Evolutionary conservation across 2,797 vertebrate species (phyloP), one percentile per base, ranked within the genome.

Genomic region (Protonibea diacanthus): DNA sequence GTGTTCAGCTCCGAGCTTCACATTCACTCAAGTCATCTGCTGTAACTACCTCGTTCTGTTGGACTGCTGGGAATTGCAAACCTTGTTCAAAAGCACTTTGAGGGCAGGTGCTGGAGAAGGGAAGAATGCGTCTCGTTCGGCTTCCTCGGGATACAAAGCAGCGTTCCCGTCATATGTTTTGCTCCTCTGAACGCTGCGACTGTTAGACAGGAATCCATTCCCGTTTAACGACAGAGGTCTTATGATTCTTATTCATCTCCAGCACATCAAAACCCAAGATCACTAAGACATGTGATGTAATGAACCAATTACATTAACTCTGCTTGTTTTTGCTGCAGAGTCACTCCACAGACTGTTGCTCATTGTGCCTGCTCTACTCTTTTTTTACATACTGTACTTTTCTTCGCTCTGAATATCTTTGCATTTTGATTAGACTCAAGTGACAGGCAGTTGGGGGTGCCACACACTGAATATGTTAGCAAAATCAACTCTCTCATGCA

Each of bases 211-310:
- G 48, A 76, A 65, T 73, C 33, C 23, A 45, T 47, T 56, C 60
- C 17, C 44, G 6, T 71, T 68, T 74, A 78, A 67, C 29, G 55
- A 29, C 74, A 2, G 7, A 67, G 45, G 86, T 89, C 87, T 88
- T 75, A 80, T 87, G 90, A 90, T 89, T 84, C 74, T 57, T 71
- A 91, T 84, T 90, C 75, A 86, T 80, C 81, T 57, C 11, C 58
- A 14, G 60, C 3, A 57, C 74, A 82, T 84, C 65, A 74, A 81
- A 89, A 67, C 71, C 40, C 60, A 69, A 66, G 74, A 88, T 78
- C 82, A 27, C 61, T 42, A 0, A 62, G 79, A 79, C 89, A 89
- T 83, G 89, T 92, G 88, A 91, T 71, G 55, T 71, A 71, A 79
- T 71, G 73, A 88, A 76, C 48, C 80, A 81, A 85, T 87, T 80